Evolutionary conservation across 1,140 invertebrate genomes (phyloP), one percentile per base, ranked within the genome.

Genomic region (Drosophila ogumai): DNA sequence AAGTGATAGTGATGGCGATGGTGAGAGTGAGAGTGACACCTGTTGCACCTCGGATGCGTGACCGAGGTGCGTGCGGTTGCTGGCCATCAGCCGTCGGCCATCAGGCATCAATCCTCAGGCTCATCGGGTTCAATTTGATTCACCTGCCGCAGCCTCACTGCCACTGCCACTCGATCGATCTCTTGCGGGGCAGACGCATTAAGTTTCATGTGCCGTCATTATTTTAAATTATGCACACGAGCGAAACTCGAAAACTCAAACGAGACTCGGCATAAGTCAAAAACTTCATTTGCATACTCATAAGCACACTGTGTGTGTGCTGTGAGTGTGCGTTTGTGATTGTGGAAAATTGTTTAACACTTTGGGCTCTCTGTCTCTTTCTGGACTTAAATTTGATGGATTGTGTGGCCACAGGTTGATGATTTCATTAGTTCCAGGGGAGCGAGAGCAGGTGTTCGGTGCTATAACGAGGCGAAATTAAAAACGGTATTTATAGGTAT

Each of bases 191-290:
- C 79, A 88, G 82, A 88, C 85, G 81, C 85, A 90, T 88, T 90
- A 84, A 88, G 77, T 79, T 79, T 66, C 56, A 90, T 84, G 85
- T 79, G 74, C 85, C 61, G 79, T 90, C 85, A 88, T 88, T 88
- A 88, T 90, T 90, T 88, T 90, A 88, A 88, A 88, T 88, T 88
- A 88, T 88, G 85, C 85, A 79, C 85, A 90, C 84, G 85, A 81
- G 85, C 85, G 81, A 78, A 67, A 72, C 55, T 59, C 63, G 49
- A 54, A 57, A 54, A 50, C 57, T 38, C 44, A 64, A 64, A 77
- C 46, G 67, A 60, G 79, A 56, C 67, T 19, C 68, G 44, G 67
- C 79, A 80, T 63, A 87, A 84, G 85, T 87, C 76, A 79, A 82
- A 90, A 76, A 66, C 46, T 73, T 90, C 85, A 87, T 87, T 87